Conservation (phyloP, 2,113 vertebrate species). For the Tricholaema leucomelas region DNA sequence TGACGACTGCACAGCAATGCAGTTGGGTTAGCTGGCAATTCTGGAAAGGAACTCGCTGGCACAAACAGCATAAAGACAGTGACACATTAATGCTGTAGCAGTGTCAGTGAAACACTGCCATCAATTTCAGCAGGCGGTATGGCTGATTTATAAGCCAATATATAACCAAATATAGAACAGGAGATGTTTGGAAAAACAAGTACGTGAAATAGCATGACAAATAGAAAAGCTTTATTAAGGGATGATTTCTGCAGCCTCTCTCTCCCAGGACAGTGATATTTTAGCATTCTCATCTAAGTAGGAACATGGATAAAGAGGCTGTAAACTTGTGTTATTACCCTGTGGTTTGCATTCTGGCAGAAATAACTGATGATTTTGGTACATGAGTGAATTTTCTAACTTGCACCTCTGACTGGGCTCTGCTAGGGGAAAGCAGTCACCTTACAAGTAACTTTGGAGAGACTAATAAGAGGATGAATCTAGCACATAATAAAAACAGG, state of each 20-base stretch:
- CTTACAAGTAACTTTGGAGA: not conserved
- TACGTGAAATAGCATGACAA: not conserved
- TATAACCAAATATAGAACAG: constrained; percentile 41
- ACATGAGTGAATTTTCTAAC: not conserved
- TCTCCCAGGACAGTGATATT: constrained; percentile 25
- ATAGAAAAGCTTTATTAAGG: constrained; percentile 30
- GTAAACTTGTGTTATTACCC: not conserved
- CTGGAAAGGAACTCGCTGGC: not conserved
- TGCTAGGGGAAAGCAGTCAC: not conserved
- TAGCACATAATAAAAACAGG: not conserved
- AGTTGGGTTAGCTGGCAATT: not conserved
- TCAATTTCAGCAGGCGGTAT: constrained; percentile 20
- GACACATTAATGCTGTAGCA: not conserved
- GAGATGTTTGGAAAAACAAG: constrained; percentile 31
- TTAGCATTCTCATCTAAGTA: constrained; percentile 7
- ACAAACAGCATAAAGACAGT: not conserved
- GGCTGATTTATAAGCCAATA: constrained; percentile 59
- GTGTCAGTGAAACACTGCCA: constrained; percentile 24
- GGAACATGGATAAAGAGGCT: constrained; percentile 5
- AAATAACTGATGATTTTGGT: not conserved
- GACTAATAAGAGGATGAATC: not conserved
- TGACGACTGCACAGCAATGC: fast-evolving
- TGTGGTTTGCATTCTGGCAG: not conserved
- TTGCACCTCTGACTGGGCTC: not conserved
- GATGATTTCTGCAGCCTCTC: constrained; percentile 16